Conservation (phyloP, 2,888 invertebrate genomes). For the Hypselothyrea guttata region DNA sequence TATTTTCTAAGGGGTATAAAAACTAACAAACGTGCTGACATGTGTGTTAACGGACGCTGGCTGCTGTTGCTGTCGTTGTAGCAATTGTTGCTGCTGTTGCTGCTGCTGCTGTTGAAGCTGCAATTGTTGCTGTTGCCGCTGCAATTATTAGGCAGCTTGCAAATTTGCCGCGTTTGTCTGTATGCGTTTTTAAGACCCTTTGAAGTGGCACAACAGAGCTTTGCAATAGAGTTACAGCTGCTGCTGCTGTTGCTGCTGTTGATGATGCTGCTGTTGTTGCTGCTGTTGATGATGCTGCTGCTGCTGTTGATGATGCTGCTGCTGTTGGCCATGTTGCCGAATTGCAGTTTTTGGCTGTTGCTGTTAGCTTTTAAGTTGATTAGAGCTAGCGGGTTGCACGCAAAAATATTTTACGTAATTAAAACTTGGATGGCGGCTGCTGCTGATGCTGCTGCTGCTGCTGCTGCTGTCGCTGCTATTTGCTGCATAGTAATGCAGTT, state of each 20-base stretch:
- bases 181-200: slow-evolving; percentile 37
- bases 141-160: slow-evolving; percentile 53
- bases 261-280: slow-evolving; percentile 39
- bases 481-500: slow-evolving; percentile 54
- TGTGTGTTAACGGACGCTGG: slow-evolving; percentile 39
- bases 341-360: slow-evolving; percentile 55
- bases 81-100: slow-evolving; percentile 13
- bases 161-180: slow-evolving; percentile 25
- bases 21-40: slow-evolving; percentile 28
- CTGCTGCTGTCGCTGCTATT: slow-evolving; percentile 1
- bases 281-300: slow-evolving; percentile 38
- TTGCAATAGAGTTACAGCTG: slow-evolving; percentile 10
- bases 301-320: slow-evolving; percentile 46
- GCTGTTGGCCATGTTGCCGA: slow-evolving; percentile 59
- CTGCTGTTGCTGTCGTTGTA: background rate
- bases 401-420: slow-evolving; percentile 76
- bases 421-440: slow-evolving; percentile 62
- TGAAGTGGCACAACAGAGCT: slow-evolving; percentile 27
- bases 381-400: slow-evolving; percentile 56
- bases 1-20: background rate
- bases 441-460: slow-evolving; percentile 34
- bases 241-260: slow-evolving; percentile 24
- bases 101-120: slow-evolving; percentile 4
- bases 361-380: slow-evolving; percentile 70
- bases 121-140: slow-evolving; percentile 16